Evolutionary conservation across 2,888 invertebrate species (phyloP).

Genomic region (Xylophagus ater): DNA sequence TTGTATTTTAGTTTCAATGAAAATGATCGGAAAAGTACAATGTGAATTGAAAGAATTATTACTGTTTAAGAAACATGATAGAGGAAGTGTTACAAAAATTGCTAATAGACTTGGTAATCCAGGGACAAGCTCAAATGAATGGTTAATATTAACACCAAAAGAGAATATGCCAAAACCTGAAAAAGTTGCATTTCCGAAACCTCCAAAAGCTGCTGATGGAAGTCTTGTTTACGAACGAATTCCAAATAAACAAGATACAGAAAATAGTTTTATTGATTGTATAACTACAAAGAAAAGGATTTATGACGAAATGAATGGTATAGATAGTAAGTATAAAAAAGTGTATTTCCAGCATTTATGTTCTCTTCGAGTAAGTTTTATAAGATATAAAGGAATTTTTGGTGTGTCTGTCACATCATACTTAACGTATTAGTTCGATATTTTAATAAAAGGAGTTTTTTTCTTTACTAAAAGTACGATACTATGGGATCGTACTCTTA

Average conservation of each 20-base stretch:
- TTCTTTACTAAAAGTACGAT: no score
- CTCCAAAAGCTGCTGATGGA: constrained; percentile 81
- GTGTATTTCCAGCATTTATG: not conserved
- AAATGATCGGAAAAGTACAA: constrained; percentile 44
- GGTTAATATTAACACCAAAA: constrained; percentile 39
- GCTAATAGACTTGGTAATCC: constrained; percentile 59
- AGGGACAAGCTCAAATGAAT: constrained; percentile 44
- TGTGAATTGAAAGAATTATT: constrained; percentile 47
- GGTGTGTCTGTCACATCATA: no score
- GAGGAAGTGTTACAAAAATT: constrained; percentile 58
- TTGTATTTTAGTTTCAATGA: constrained; percentile 42
- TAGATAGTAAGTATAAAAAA: constrained; percentile 63
- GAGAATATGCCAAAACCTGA: constrained; percentile 66
- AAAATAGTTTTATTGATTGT: constrained; percentile 41
- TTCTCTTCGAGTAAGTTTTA: no score
- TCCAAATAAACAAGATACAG: constrained; percentile 50
- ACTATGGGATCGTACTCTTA: no score
- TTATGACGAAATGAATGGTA: constrained; percentile 80
- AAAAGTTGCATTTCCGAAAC: constrained; percentile 78
- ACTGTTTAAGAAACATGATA: constrained; percentile 45
- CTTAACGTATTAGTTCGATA: constrained; percentile 24
- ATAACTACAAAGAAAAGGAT: constrained; percentile 64
- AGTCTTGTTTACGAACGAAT: constrained; percentile 79
- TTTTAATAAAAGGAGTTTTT: no score
- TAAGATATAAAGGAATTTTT: no score